Evolutionary conservation across 2,888 invertebrate species (phyloP).

Genomic region (Crioceris asparagi): DNA sequence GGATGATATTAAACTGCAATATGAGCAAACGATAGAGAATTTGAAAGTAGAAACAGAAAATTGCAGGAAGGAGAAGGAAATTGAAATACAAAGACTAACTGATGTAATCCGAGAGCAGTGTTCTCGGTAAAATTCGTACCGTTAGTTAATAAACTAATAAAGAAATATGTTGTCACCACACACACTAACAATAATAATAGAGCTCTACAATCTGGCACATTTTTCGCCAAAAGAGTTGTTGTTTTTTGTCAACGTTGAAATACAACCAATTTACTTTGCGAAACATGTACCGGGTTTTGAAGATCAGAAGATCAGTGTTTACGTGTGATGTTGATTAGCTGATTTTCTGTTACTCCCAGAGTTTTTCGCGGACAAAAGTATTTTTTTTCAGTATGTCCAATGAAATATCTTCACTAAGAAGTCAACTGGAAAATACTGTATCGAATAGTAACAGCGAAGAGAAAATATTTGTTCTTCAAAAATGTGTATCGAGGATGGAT

Average conservation of each 20-base stretch:
- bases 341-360: too few relatives aligned
- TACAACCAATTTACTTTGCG: too few relatives aligned
- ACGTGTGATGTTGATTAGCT: too few relatives aligned
- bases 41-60: constrained; percentile 16
- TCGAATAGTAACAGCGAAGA: constrained; percentile 17
- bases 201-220: too few relatives aligned
- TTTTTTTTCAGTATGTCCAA: constrained; percentile 19
- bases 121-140: constrained; percentile 15
- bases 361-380: constrained; percentile 3
- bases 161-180: too few relatives aligned
- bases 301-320: too few relatives aligned
- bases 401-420: constrained; percentile 21
- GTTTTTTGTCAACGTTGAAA: too few relatives aligned
- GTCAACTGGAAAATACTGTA: constrained; percentile 17
- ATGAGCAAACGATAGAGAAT: constrained; percentile 17
- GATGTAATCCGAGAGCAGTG: constrained; percentile 25
- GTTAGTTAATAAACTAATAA: too few relatives aligned
- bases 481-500: constrained; percentile 30
- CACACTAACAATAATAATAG: too few relatives aligned
- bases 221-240: too few relatives aligned
- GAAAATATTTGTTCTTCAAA: constrained; percentile 23
- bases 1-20: constrained; percentile 14
- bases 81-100: constrained; percentile 23
- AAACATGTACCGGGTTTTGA: too few relatives aligned
- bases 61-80: constrained; percentile 19